Evolutionary conservation across 92 coral and sea anemone genomes (phyloP), one percentile per base, ranked within the genome.

Genomic region (Bergia puertoricense): DNA sequence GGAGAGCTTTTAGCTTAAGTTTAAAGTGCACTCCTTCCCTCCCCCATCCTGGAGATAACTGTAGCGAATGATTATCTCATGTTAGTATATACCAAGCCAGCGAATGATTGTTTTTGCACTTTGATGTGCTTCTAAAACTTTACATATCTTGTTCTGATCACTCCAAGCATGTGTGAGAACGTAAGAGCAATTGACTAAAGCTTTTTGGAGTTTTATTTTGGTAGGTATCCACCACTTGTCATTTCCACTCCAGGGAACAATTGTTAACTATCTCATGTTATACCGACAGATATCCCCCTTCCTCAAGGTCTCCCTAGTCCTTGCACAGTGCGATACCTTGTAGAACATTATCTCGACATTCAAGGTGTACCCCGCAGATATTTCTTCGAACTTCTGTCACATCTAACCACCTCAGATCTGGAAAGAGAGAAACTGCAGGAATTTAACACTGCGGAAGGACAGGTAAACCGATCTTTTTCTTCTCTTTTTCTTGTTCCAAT

Each of bases 341-440:
- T 97, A 86, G 98, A 97, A 74, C 93, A 94, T 77, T 93, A 97
- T 86, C 92, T 96, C 46, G 99, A 97, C 85, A 94, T 97, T 30
- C 99, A 97, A 81, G 98, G 96, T 5, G 95, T 90, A 37, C 99
- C 99, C 69, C 91, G 96, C 54, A 91, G 99, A 62, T 97, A 97
- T 88, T 97, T 95, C 94, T 97, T 97, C 91, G 99, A 97, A 86
- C 90, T 97, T 43, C 90, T 97, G 48, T 97, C 98, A 40, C 99
- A 95, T 79, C 91, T 95, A 56, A 95, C 99, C 39, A 85, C 91
- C 62, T 95, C 99, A 76, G 98, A 97, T 2, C 91, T 97, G 77
- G 99, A 95, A 85, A 89, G 91, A 89, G 99, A 97, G 80, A 97
- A 95, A 62, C 94, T 97, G 5, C 94, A 90, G 83, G 99, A 97